Evolutionary conservation across 2,888 invertebrate genomes (phyloP).

Genomic region (Amaurobius ferox): DNA sequence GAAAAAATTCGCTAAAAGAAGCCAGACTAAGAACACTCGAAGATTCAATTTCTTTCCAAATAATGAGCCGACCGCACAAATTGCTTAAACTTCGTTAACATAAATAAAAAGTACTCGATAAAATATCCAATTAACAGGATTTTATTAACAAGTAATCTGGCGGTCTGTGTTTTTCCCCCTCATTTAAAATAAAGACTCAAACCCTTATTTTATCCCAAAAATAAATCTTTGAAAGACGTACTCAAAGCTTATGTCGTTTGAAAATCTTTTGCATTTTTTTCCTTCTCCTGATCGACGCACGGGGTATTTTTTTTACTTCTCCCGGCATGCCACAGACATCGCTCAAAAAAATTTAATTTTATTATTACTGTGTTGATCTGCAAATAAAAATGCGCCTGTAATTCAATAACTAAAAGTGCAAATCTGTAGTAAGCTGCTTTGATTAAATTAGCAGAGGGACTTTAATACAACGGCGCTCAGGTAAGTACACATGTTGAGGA

Average conservation of each 20-base stretch:
- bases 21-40: background rate
- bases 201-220: conserved; percentile 36
- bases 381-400: conserved; percentile 66
- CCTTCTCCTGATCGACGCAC: conserved; percentile 21
- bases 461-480: conserved; percentile 68
- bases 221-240: conserved; percentile 25
- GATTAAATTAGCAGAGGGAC: conserved; percentile 64
- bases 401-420: conserved; percentile 70
- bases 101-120: conserved; percentile 30
- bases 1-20: background rate
- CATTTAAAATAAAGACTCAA: conserved; percentile 45
- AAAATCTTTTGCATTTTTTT: conserved; percentile 28
- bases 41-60: conserved; percentile 63
- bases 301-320: conserved; percentile 25
- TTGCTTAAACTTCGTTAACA: conserved; percentile 62
- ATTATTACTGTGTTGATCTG: conserved; percentile 64
- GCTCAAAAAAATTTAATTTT: conserved; percentile 58
- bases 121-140: conserved; percentile 70
- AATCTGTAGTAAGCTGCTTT: conserved; percentile 70
- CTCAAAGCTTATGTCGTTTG: conserved; percentile 25
- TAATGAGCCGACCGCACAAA: conserved; percentile 57
- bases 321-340: conserved; percentile 15
- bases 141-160: conserved; percentile 65
- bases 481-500: conserved; percentile 58
- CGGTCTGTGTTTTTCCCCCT: conserved; percentile 39